These are phyloP conservation scores for Eulemur coronatus DNA, from an alignment of 2,797 vertebrate genomes.

Conservation along the genomic window DNA sequence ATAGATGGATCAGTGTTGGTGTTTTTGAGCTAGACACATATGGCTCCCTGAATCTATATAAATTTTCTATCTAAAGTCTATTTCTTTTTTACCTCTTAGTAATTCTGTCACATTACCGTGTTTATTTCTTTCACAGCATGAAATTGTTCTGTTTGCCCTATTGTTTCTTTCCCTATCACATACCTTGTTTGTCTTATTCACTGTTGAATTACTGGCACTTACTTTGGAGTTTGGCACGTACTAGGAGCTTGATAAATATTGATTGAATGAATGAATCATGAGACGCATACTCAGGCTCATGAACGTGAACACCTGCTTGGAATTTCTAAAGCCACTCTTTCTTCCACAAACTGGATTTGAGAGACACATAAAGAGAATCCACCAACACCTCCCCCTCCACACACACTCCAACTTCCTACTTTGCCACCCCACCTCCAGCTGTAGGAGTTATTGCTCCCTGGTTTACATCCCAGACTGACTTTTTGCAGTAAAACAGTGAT, in stretches of 20 bases:
- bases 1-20: constrained; percentile 8
- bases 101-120: not conserved
- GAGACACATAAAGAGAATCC: not conserved
- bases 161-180: not conserved
- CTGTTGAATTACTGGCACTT: not conserved
- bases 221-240: not conserved
- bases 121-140: not conserved
- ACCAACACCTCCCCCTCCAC: not conserved
- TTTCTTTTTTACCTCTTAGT: not conserved
- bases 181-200: not conserved
- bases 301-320: not conserved
- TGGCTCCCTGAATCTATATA: not conserved
- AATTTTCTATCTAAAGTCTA: not conserved
- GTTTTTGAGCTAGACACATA: not conserved
- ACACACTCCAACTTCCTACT: not conserved
- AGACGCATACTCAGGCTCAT: constrained; percentile 18
- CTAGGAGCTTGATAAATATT: constrained; percentile 27
- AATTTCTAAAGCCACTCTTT: constrained; percentile 20
- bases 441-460: not conserved
- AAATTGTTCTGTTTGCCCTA: not conserved
- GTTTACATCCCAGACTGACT: not conserved
- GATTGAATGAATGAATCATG: not conserved
- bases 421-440: not conserved
- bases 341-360: not conserved
- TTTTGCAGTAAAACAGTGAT: constrained; percentile 6